Conservation (phyloP, 2,113 vertebrate genomes). For the Ramphastos sulfuratus region DNA sequence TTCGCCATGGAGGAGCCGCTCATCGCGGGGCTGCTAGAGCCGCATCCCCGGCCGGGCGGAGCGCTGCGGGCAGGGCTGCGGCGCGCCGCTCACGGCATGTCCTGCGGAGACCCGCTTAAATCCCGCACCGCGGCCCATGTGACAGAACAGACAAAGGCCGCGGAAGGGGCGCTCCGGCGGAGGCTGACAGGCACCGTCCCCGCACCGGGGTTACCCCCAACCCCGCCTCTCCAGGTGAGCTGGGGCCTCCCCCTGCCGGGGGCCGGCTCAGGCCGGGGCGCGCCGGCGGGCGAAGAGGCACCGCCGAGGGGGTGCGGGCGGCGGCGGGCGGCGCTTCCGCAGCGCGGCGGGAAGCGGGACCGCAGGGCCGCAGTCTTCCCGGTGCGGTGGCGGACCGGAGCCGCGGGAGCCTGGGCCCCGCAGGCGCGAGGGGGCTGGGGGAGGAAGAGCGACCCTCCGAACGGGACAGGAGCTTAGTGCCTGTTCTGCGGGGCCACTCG, state of each 20-base stretch:
- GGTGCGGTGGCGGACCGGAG: background rate
- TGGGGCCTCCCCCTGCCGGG: background rate
- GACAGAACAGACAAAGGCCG: conserved; percentile 69
- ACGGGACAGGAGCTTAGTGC: background rate
- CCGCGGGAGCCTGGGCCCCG: background rate
- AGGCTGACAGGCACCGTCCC: background rate
- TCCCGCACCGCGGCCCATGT: conserved; percentile 79
- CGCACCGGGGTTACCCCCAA: background rate
- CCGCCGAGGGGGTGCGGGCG: background rate
- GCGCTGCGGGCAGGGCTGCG: conserved; percentile 57
- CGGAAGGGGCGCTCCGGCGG: conserved; percentile 1
- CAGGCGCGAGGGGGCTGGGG: background rate
- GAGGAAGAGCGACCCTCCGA: background rate
- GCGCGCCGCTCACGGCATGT: conserved; percentile 41
- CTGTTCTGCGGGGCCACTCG: background rate
- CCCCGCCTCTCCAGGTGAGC: conserved; percentile 5
- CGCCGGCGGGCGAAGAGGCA: background rate
- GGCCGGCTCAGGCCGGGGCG: background rate
- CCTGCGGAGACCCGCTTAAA: conserved; percentile 64
- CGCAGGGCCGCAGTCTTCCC: background rate
- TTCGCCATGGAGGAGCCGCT: conserved; percentile 87
- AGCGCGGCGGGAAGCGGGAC: background rate
- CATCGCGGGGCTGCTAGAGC: conserved; percentile 80
- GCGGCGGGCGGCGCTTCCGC: background rate
- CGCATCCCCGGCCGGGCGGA: conserved; percentile 71